phyloP scores from a whole-genome alignment of 2,888 invertebrate species.

The Drosophila meridiana region DNA sequence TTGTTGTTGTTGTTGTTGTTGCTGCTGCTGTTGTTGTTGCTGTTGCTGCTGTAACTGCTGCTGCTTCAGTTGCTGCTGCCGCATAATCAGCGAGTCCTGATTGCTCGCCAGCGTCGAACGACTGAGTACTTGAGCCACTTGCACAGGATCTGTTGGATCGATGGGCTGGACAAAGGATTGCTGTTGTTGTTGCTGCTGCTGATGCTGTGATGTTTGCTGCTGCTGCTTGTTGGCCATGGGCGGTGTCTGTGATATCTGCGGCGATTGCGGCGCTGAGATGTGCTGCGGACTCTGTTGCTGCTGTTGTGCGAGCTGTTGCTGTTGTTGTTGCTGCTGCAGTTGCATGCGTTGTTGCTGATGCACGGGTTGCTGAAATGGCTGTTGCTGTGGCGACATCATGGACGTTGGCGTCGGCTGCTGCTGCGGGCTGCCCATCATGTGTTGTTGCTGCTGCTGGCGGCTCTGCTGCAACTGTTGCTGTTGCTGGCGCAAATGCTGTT shows the following conservation, averaged over 20 bases:
- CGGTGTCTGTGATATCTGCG: conserved; percentile 78
- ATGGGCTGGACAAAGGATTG: conserved; percentile 81
- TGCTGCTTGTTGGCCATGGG: conserved; percentile 77
- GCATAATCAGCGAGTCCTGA: conserved; percentile 83
- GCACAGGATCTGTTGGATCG: conserved; percentile 84
- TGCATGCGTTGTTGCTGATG: conserved; percentile 80
- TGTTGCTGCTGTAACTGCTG: conserved; percentile 70
- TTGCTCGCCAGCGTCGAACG: conserved; percentile 83
- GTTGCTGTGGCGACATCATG: conserved; percentile 73
- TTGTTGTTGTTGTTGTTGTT: conserved; percentile 44
- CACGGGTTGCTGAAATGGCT: conserved; percentile 82
- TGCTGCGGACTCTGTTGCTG: conserved; percentile 82
- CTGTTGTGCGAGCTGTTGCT: conserved; percentile 68
- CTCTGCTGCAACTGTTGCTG: conserved; percentile 66
- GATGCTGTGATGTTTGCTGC: conserved; percentile 67
- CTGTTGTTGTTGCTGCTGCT: conserved; percentile 73
- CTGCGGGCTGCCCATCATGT: conserved; percentile 72
- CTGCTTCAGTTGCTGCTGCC: conserved; percentile 78
- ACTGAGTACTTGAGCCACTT: conserved; percentile 84
- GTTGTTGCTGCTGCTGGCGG: conserved; percentile 75
- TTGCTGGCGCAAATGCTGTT: conserved; percentile 82
- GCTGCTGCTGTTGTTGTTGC: conserved; percentile 25
- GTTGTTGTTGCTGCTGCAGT: conserved; percentile 71
- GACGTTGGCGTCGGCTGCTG: conserved; percentile 59
- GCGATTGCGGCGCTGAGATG: conserved; percentile 79